Conservation (phyloP, 1,140 invertebrate genomes). For the Bombus vancouverensis region DNA sequence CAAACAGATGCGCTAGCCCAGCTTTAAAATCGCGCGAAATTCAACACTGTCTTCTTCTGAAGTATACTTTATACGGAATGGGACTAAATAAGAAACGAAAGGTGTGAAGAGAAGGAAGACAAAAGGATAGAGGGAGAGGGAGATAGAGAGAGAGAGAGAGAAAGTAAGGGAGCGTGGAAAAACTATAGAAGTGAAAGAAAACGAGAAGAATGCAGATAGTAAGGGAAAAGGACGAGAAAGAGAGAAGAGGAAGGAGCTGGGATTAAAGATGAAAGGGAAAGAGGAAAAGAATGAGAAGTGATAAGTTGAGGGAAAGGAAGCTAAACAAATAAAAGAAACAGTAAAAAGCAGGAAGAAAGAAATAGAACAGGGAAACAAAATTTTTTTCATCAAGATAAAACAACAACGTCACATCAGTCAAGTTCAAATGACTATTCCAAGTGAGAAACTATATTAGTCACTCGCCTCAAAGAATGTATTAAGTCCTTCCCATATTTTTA, state of each 20-base stretch:
- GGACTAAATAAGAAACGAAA: not conserved
- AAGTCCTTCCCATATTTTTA: slow-evolving; percentile 35
- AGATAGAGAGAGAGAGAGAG: too few relatives aligned
- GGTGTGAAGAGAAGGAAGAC: not conserved
- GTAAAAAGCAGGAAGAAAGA: not conserved
- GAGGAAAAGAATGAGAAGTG: too few relatives aligned
- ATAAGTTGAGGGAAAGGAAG: too few relatives aligned
- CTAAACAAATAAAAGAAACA: not conserved
- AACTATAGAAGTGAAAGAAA: too few relatives aligned
- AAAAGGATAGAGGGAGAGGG: not conserved
- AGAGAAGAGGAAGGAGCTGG: too few relatives aligned
- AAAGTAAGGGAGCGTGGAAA: too few relatives aligned
- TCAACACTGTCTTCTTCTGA: not conserved
- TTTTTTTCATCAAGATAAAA: not conserved
- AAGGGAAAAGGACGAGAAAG: too few relatives aligned
- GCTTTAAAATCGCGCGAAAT: slow-evolving; percentile 3
- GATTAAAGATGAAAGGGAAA: too few relatives aligned
- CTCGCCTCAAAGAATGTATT: not conserved
- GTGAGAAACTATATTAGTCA: not conserved
- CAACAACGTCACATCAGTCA: too few relatives aligned
- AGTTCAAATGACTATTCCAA: not conserved
- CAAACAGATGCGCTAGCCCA: slow-evolving; percentile 25
- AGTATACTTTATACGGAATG: not conserved
- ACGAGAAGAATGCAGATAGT: too few relatives aligned
- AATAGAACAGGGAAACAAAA: not conserved